phyloP scores from a whole-genome alignment of 1,140 invertebrate genomes.

The Drosophila triauraria region DNA sequence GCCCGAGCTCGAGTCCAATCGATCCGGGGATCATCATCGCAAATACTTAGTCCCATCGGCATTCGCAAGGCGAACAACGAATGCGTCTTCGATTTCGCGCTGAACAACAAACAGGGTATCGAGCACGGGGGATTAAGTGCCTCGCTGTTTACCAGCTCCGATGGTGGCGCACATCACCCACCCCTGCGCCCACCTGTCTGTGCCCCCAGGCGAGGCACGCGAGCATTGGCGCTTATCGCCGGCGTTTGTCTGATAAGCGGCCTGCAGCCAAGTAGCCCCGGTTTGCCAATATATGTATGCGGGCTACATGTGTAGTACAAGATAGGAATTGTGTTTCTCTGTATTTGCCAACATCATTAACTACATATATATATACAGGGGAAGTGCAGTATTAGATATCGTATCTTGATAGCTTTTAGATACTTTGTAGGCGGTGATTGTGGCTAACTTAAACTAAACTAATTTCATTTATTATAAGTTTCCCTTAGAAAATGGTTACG shows the following conservation, averaged over 20 bases:
- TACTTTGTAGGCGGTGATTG: neutral
- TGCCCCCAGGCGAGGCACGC: constrained; percentile 54
- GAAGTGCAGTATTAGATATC: neutral
- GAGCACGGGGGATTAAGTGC: constrained; percentile 42
- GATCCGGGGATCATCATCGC: constrained; percentile 31
- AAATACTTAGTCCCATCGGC: constrained; percentile 22
- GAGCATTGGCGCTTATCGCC: constrained; percentile 69
- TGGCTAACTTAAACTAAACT: no score
- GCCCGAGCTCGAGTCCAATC: constrained; percentile 41
- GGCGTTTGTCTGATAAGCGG: constrained; percentile 55
- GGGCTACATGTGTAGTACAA: constrained; percentile 2
- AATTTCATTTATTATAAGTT: no score
- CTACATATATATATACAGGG: neutral
- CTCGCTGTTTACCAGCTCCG: constrained; percentile 6
- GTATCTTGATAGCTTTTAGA: neutral
- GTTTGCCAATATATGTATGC: constrained; percentile 19
- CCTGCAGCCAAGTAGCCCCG: constrained; percentile 33
- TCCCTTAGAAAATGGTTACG: no score
- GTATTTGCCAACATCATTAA: constrained; percentile 36
- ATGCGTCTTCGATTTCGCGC: constrained; percentile 52
- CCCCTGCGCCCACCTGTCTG: constrained; percentile 10
- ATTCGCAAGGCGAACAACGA: constrained; percentile 8
- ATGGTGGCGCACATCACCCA: neutral
- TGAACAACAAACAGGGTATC: constrained; percentile 56
- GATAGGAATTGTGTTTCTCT: neutral